Evolutionary conservation across 2,888 invertebrate genomes (phyloP), one percentile per base, ranked within the genome.

Genomic region (Calliphora vomitoria): DNA sequence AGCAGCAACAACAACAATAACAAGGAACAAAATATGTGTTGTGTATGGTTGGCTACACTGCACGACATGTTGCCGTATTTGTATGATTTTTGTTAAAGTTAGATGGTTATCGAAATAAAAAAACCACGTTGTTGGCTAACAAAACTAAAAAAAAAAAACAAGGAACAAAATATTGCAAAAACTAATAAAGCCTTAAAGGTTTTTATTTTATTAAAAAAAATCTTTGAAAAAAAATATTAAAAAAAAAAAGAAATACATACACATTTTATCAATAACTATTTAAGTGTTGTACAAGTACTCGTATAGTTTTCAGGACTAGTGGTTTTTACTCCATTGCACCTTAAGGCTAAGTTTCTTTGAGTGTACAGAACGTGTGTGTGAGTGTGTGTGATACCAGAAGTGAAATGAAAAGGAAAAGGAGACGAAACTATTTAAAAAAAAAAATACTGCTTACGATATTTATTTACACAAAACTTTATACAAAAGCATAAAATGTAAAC

Each of bases 401-500:
- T 86, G 44, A 82, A 81, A 81, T 81, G 47, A 68, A 87, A 85
- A 58, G 44, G 75, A 81, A 44, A 47, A 38, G 20, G 53, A 82
- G 64, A 66, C 35, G 18, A 78, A 75, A 72, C 66, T 71, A 38
- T 47, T 31, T 25, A 25, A 25, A 50, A 69, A 60, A 44, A 53
- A 68, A 60, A 62, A 31, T 69, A 78, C 64, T 53, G 38, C 82
- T 75, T 64, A 85, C 82, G 64, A 87, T 82, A 85, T 87, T 87
- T 85, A 87, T 87, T 87, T 87, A 82, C 79, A 82, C 82, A 87
- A 87, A 84, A 84, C 81, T 78, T 55, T 81, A 69, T 87, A 81
- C 71, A 81, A 62, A 78, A 75, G 78, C 79, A 85, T 64, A 79
- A 68, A 80, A 82, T 87, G 87, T 87, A 87, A 87, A 87, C 87